These are phyloP conservation scores for Zingel zingel DNA, from an alignment of 2,113 vertebrate genomes.

Conservation along the genomic window DNA sequence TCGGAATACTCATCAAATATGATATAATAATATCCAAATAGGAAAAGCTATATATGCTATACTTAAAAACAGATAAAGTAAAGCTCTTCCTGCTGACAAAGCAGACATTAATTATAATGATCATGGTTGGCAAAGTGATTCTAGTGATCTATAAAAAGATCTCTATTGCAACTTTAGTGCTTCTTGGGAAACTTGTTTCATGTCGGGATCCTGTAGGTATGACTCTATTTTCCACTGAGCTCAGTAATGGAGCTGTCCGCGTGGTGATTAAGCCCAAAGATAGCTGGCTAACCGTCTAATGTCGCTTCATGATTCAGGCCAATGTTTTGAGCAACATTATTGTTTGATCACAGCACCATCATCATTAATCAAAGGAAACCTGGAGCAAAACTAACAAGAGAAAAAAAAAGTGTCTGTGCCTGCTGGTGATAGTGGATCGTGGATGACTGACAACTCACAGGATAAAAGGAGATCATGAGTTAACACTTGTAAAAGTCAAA, in stretches of 20 bases:
- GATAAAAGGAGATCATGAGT: conserved; percentile 8
- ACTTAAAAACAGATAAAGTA: background rate
- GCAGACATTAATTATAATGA: background rate
- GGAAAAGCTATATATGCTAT: background rate
- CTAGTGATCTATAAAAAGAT: background rate
- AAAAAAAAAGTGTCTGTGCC: conserved; percentile 54
- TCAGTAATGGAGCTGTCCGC: background rate
- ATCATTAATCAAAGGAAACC: conserved; percentile 15
- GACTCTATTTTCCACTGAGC: no score
- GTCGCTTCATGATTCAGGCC: conserved; percentile 41
- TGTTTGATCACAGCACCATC: conserved; percentile 55
- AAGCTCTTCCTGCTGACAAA: background rate
- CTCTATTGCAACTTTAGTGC: background rate
- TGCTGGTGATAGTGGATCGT: conserved; percentile 39
- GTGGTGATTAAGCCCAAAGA: conserved; percentile 10
- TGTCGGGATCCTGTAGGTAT: background rate
- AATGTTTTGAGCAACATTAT: conserved; percentile 7
- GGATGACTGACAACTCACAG: conserved; percentile 11
- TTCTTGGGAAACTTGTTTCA: background rate
- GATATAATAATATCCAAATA: conserved; percentile 8
- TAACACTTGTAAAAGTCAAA: conserved; percentile 31
- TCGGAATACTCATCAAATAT: no score
- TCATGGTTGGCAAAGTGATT: background rate
- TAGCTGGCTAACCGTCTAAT: background rate
- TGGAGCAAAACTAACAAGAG: background rate